Percentiles rank a stretch among this genome's conserved stretches.
These are phyloP conservation scores for Sycophila sp. DNA, from an alignment of 1,140 invertebrate genomes.

Conservation along the genomic window DNA sequence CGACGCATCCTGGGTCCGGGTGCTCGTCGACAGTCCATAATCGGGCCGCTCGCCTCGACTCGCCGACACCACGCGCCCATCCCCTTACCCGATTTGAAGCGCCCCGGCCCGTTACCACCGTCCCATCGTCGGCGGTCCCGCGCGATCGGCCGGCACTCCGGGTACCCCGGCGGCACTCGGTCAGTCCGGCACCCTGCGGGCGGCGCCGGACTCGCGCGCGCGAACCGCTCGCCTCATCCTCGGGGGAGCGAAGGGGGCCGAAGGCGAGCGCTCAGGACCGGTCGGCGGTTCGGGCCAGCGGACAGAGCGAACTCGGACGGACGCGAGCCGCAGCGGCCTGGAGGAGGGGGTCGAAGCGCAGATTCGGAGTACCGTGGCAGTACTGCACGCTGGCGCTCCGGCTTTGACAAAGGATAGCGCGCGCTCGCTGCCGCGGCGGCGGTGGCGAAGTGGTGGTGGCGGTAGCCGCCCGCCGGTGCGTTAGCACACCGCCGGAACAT, in stretches of 20 bases:
- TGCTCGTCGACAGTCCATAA: too few relatives aligned
- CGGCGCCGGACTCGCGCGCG: neutral
- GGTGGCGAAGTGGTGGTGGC: constrained; percentile 50
- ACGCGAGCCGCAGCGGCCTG: constrained; percentile 30
- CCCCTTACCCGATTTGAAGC: too few relatives aligned
- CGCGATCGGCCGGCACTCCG: neutral
- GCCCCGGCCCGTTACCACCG: neutral
- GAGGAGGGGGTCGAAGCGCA: constrained; percentile 51
- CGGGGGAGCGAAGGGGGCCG: neutral
- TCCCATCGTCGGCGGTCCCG: neutral
- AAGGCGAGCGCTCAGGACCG: neutral
- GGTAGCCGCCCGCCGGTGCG: constrained; percentile 52
- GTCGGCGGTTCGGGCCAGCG: neutral
- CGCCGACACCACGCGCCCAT: too few relatives aligned
- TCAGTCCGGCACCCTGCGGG: too few relatives aligned
- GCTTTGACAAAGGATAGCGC: constrained; percentile 61
- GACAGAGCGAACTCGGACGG: neutral
- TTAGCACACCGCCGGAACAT: constrained; percentile 43
- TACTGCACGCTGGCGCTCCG: constrained; percentile 52
- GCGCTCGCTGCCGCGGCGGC: constrained; percentile 24
- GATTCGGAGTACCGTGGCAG: constrained; percentile 60
- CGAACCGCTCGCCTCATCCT: neutral
- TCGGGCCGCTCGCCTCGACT: too few relatives aligned
- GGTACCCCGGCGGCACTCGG: neutral
- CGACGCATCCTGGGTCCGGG: too few relatives aligned